Conservation (phyloP, 2,113 vertebrate species). For the Salvelinus sp. region DNA sequence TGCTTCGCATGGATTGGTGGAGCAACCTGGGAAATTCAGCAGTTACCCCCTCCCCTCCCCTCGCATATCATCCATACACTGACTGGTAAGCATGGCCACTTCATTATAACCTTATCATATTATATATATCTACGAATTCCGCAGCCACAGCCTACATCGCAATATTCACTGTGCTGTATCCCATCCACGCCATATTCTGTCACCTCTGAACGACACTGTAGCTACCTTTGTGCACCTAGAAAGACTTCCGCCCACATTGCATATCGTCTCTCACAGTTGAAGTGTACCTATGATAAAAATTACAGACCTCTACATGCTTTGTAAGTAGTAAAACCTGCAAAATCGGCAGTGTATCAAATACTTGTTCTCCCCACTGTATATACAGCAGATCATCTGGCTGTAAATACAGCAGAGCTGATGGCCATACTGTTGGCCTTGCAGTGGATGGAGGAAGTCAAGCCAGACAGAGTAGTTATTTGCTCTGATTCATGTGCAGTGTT, state of each 20-base stretch:
- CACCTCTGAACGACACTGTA: background rate
- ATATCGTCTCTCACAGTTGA: background rate
- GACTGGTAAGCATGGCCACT: background rate
- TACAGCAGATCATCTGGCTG: too few species aligned
- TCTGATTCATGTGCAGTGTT: too few species aligned
- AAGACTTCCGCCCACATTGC: background rate
- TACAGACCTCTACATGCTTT: too few species aligned
- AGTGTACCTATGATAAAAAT: too few species aligned
- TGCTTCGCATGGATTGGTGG: constrained; percentile 39
- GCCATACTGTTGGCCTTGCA: too few species aligned
- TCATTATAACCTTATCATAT: background rate
- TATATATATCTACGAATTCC: background rate
- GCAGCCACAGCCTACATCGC: background rate
- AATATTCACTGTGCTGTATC: background rate
- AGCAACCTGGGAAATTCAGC: background rate
- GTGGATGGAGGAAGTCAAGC: too few species aligned
- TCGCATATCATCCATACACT: too few species aligned
- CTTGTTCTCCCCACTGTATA: too few species aligned
- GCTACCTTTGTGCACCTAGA: background rate
- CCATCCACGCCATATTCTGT: background rate
- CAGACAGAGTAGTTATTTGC: too few species aligned
- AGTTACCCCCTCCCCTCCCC: background rate
- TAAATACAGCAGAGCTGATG: too few species aligned
- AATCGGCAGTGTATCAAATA: too few species aligned
- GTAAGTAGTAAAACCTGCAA: too few species aligned